A percentile compares a stretch with the other conserved stretches of the same genome.
Conservation (phyloP, 2,113 vertebrate species). For the Mesembrinibis cayennensis region DNA sequence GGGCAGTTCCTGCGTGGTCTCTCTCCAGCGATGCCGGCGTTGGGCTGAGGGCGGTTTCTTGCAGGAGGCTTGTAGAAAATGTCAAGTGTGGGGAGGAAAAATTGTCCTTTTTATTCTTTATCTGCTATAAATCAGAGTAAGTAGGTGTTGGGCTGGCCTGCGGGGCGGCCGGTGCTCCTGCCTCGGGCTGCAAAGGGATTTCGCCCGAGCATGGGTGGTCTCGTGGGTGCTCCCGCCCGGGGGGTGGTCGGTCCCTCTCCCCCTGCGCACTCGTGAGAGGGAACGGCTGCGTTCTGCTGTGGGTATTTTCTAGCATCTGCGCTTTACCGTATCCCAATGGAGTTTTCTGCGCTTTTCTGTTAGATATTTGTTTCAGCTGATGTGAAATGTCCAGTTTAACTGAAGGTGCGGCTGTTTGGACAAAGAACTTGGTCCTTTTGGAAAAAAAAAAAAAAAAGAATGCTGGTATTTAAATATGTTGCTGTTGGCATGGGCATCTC, state of each 20-base stretch:
- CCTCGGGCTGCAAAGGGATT: neutral
- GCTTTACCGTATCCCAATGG: rapidly evolving
- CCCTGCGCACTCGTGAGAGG: no score
- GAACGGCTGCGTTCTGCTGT: neutral
- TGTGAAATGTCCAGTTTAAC: neutral
- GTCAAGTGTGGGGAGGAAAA: neutral
- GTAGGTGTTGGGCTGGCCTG: neutral
- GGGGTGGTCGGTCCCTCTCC: neutral
- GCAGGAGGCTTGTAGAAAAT: neutral
- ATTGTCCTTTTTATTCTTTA: neutral
- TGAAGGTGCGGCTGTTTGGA: rapidly evolving
- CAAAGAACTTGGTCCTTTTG: neutral
- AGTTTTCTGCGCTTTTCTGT: neutral
- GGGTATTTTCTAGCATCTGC: neutral
- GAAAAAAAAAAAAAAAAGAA: no score
- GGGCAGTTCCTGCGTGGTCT: neutral
- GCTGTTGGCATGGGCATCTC: neutral
- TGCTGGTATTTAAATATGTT: neutral
- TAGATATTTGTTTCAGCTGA: neutral
- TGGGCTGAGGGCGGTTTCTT: neutral
- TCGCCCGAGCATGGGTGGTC: neutral
- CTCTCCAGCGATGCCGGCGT: rapidly evolving
- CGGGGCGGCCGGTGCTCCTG: neutral
- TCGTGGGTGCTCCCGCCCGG: rapidly evolving
- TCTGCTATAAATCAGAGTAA: neutral